These are phyloP conservation scores for Hesperia comma DNA, from an alignment of 2,888 invertebrate species.

Conservation along the genomic window DNA sequence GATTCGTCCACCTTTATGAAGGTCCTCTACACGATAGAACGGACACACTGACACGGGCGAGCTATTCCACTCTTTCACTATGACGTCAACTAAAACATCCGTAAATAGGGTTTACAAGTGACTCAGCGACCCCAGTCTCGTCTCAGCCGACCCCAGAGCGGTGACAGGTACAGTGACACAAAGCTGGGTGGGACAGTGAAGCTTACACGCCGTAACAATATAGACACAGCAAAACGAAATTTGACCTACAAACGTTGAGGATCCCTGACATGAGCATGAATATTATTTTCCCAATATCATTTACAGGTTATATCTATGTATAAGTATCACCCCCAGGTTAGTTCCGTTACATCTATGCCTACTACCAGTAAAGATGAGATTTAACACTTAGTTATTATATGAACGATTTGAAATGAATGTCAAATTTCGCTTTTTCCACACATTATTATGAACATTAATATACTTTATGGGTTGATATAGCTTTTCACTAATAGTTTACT, in stretches of 20 bases:
- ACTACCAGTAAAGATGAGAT: background rate
- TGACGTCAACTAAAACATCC: background rate
- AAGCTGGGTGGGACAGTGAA: slow-evolving; percentile 48
- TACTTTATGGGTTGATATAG: slow-evolving; percentile 13
- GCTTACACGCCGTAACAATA: slow-evolving; percentile 41
- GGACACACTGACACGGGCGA: too few relatives aligned
- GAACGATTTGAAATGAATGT: background rate
- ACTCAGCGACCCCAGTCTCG: slow-evolving; percentile 4
- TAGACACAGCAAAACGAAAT: slow-evolving; percentile 27
- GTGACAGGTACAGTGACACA: slow-evolving; percentile 16
- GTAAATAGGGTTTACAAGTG: slow-evolving; percentile 18
- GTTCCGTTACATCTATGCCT: too few relatives aligned
- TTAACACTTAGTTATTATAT: background rate
- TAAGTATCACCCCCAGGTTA: too few relatives aligned
- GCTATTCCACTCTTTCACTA: too few relatives aligned
- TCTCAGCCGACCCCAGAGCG: slow-evolving; percentile 16
- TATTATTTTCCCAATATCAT: too few relatives aligned
- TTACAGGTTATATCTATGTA: too few relatives aligned
- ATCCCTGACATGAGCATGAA: too few relatives aligned
- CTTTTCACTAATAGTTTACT: background rate
- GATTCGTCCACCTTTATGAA: too few relatives aligned
- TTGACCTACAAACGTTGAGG: slow-evolving; percentile 9
- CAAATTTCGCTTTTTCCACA: slow-evolving; percentile 31
- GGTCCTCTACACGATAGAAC: too few relatives aligned
- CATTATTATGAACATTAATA: slow-evolving; percentile 25